Conservation (phyloP, 2,113 vertebrate species). For the Carassius gibelio region DNA sequence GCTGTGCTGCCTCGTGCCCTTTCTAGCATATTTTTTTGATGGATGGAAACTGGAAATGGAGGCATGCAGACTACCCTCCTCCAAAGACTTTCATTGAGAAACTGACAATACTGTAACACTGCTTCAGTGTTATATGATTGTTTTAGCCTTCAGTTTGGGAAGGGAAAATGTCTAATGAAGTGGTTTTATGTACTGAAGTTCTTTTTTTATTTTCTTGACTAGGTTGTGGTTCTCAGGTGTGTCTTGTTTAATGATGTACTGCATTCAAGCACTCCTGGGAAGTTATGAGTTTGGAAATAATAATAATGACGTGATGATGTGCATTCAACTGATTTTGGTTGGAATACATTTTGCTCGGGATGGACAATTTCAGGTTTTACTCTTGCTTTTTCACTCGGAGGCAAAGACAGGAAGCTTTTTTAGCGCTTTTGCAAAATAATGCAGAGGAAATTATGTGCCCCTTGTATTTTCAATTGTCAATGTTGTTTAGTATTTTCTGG, state of each 20-base stretch:
- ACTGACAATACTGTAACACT: not conserved
- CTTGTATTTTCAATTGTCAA: not conserved
- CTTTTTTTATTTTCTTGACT: not conserved
- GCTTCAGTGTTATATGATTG: not conserved
- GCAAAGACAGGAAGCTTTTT: constrained; percentile 7
- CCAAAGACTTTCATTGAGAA: not conserved
- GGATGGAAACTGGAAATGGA: not conserved
- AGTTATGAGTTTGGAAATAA: not conserved
- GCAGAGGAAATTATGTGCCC: not conserved
- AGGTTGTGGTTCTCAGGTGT: not conserved
- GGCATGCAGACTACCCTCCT: not conserved
- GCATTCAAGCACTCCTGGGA: not conserved
- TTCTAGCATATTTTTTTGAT: not conserved
- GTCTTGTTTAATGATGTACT: not conserved
- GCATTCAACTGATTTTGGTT: not conserved
- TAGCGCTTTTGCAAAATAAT: not conserved
- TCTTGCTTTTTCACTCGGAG: not conserved
- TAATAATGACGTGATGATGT: not conserved
- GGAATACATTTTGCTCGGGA: not conserved
- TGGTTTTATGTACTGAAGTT: not conserved
- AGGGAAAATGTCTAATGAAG: not conserved
- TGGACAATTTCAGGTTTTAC: not conserved
- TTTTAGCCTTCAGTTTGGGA: not conserved
- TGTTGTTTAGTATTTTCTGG: not conserved
- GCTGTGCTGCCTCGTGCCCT: constrained; percentile 13